A percentile compares a stretch with the other conserved stretches of the same genome.
These are phyloP conservation scores for Bovichtus diacanthus DNA, from an alignment of 2,797 vertebrate genomes.

Conservation along the genomic window DNA sequence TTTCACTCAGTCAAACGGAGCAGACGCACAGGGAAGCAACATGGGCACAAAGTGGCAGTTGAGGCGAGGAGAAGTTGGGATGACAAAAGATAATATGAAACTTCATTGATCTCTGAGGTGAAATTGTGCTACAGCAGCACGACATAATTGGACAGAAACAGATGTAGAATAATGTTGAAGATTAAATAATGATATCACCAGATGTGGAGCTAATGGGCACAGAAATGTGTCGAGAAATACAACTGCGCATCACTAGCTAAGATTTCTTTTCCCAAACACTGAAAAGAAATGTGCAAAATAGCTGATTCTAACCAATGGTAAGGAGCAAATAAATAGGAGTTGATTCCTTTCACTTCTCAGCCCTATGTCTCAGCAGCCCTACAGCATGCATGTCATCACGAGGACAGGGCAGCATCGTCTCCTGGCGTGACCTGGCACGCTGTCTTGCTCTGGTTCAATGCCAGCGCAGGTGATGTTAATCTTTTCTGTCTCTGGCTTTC, in stretches of 20 bases:
- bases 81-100: constrained; percentile 46
- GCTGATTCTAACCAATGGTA: constrained; percentile 19
- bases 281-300: neutral
- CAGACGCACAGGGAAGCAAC: constrained; percentile 31
- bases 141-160: constrained; percentile 36
- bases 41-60: constrained; percentile 25
- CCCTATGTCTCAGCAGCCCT: constrained; percentile 60
- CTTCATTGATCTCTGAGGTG: constrained; percentile 46
- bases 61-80: constrained; percentile 30
- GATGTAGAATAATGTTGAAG: constrained; percentile 7
- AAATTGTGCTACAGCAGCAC: constrained; percentile 1
- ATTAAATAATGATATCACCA: constrained; percentile 5
- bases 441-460: constrained; percentile 72
- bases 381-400: constrained; percentile 41
- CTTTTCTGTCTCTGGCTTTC: constrained; percentile 73
- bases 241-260: neutral
- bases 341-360: constrained; percentile 58
- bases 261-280: neutral
- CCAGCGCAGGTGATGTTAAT: constrained; percentile 80
- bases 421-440: constrained; percentile 68
- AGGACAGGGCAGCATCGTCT: constrained; percentile 53
- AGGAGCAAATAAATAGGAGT: constrained; percentile 48
- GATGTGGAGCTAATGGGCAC: constrained; percentile 12
- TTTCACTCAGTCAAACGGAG: constrained; percentile 49
- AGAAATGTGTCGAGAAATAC: neutral